phyloP scores from a whole-genome alignment of 2,797 vertebrate species.

The Chaunax sp. region DNA sequence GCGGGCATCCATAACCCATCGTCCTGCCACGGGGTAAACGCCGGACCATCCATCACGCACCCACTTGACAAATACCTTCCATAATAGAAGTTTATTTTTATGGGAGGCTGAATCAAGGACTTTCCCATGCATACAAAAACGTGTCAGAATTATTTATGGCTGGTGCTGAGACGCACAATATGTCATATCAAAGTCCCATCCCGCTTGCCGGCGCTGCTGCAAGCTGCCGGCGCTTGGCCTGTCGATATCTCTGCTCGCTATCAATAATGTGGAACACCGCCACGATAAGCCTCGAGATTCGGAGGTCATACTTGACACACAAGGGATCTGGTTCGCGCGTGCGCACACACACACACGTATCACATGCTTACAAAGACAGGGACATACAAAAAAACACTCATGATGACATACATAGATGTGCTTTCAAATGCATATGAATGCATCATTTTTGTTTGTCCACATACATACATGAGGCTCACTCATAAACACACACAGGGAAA shows the following conservation, averaged over 20 bases:
- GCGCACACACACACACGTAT: background rate
- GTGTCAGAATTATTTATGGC: slow-evolving; percentile 99
- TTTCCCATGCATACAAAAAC: slow-evolving; percentile 99
- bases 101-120: slow-evolving; percentile 99
- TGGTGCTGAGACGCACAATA: slow-evolving; percentile 99
- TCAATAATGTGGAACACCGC: slow-evolving; percentile 96
- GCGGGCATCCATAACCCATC: slow-evolving; percentile 97
- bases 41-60: slow-evolving; percentile 96
- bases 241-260: slow-evolving; percentile 96
- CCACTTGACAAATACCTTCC: slow-evolving; percentile 99
- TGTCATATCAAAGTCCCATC: slow-evolving; percentile 99
- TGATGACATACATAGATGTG: slow-evolving; percentile 45
- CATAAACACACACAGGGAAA: slow-evolving; percentile 2
- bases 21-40: slow-evolving; percentile 97
- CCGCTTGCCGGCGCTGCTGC: slow-evolving; percentile 75
- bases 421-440: slow-evolving; percentile 44
- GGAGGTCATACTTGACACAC: slow-evolving; percentile 86
- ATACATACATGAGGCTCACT: background rate
- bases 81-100: slow-evolving; percentile 99
- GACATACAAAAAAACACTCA: slow-evolving; percentile 34
- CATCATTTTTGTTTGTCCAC: background rate
- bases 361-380: slow-evolving; percentile 37
- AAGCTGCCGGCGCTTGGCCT: slow-evolving; percentile 88
- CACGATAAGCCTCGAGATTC: slow-evolving; percentile 88
- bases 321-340: slow-evolving; percentile 41